Base-by-base conservation (phyloP, 2,797 vertebrate species). In the Poeciliopsis turneri region DNA sequence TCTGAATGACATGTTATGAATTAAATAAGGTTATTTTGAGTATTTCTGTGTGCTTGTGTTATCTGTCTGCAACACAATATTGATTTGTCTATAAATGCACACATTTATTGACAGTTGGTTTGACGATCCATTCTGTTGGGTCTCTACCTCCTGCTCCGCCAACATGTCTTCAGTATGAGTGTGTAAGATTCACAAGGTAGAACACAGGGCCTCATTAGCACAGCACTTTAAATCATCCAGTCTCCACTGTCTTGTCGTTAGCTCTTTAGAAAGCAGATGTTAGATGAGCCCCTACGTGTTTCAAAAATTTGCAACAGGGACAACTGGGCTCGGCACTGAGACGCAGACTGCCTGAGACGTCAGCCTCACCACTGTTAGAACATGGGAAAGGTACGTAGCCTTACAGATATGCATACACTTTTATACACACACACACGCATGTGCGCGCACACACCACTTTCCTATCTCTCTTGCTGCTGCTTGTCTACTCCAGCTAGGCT, bases 251-350 rank as follows among this genome's bases (percentile, higher is more conserved):
- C 93, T 94, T 93, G 93, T 94, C 93, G 92, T 95, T 94, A 95
- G 93, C 93, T 95, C 92, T 95, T 96, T 94, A 93, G 89, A 95
- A 95, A 95, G 94, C 94, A 95, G 93, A 95, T 95, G 94, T 93
- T 95, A 88, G 86, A 91, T 88, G 84, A 93, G 92, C 92, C 92
- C 93, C 88, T 86, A 87, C 93, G 93, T 91, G 89, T 93, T 93
- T 94, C 89, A 85, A 88, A 87, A 87, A 88, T 88, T 90, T 94
- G 93, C 93, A 91, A 93, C 90, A 90, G 90, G 89, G 92, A 93
- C 90, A 80, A 89, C 82, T 83, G 80, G 89, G 89, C 88, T 88
- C 81, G 82, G 86, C 87, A 69, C 81, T 86, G 83, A 89, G 83
- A 89, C 66, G 57, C 77, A 86, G 84, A 78, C 85, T 91, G 88